Conservation (phyloP, 2,113 vertebrate species). For the Tonatia bakeri region DNA sequence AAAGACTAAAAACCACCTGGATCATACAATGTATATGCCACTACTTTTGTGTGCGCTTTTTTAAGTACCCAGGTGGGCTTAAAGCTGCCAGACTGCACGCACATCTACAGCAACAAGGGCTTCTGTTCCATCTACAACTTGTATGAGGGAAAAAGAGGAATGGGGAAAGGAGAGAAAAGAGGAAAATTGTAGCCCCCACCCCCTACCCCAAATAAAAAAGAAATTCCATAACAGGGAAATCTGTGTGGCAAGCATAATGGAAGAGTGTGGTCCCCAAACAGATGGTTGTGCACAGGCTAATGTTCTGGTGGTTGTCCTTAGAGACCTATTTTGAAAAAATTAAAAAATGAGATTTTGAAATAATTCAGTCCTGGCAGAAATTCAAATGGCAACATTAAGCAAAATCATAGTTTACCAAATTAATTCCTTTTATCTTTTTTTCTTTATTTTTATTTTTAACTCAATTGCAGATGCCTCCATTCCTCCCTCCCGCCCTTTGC, state of each 20-base stretch:
- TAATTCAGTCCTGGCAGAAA: constrained; percentile 78
- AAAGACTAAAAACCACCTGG: constrained; percentile 44
- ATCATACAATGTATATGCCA: constrained; percentile 28
- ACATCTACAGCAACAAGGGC: constrained; percentile 63
- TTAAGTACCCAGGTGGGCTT: constrained; percentile 69
- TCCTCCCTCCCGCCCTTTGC: no score
- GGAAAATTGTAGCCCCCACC: background rate
- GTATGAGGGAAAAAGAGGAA: background rate
- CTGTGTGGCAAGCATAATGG: constrained; percentile 56
- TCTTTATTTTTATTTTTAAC: background rate
- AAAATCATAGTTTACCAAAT: constrained; percentile 83
- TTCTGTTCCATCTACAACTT: constrained; percentile 58
- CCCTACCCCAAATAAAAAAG: background rate
- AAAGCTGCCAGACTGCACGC: constrained; percentile 73
- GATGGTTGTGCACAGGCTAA: constrained; percentile 74
- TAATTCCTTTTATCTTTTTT: constrained; percentile 71
- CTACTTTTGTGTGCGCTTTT: background rate
- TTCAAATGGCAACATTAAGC: constrained; percentile 75
- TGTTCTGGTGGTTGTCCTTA: constrained; percentile 81
- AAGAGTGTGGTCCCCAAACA: constrained; percentile 59
- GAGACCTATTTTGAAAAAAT: constrained; percentile 79
- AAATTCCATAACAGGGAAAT: constrained; percentile 50
- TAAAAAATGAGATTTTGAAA: constrained; percentile 80
- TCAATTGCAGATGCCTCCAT: no score
- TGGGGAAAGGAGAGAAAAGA: background rate